Conservation (phyloP, 2,888 invertebrate species). For the Eremobia ochroleuca region DNA sequence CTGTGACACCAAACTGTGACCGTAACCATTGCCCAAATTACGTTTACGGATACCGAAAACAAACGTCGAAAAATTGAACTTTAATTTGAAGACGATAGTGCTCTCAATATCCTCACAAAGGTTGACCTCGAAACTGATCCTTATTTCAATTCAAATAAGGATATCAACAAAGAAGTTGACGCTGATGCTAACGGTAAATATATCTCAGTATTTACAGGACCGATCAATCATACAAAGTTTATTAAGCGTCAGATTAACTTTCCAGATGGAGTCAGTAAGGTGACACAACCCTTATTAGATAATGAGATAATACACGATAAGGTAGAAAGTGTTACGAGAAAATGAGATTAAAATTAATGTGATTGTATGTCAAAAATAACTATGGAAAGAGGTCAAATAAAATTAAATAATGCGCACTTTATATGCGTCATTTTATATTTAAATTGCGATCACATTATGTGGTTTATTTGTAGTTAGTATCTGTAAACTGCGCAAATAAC, state of each 20-base stretch:
- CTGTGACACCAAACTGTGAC: slow-evolving; percentile 74
- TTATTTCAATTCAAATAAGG: slow-evolving; percentile 62
- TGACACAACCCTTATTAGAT: slow-evolving; percentile 77
- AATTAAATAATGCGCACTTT: slow-evolving; percentile 6
- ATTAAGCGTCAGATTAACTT: slow-evolving; percentile 86
- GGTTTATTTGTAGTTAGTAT: neutral
- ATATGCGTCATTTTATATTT: neutral
- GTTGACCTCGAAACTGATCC: slow-evolving; percentile 59
- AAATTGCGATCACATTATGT: neutral
- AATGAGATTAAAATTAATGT: slow-evolving; percentile 37
- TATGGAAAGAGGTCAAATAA: neutral
- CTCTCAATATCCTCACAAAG: neutral
- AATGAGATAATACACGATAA: slow-evolving; percentile 58
- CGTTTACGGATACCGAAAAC: slow-evolving; percentile 28
- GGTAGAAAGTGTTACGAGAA: slow-evolving; percentile 40
- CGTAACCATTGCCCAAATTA: slow-evolving; percentile 66
- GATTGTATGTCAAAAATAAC: slow-evolving; percentile 9
- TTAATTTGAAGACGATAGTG: slow-evolving; percentile 19
- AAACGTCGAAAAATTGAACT: slow-evolving; percentile 17
- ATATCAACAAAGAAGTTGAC: slow-evolving; percentile 19
- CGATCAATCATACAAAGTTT: slow-evolving; percentile 85
- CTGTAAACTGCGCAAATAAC: neutral
- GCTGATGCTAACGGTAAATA: slow-evolving; percentile 25
- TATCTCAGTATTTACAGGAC: slow-evolving; percentile 65
- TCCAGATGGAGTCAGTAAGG: slow-evolving; percentile 79